These are phyloP conservation scores for Rhynchomys soricoides DNA, from an alignment of 2,113 vertebrate genomes.

Conservation along the genomic window DNA sequence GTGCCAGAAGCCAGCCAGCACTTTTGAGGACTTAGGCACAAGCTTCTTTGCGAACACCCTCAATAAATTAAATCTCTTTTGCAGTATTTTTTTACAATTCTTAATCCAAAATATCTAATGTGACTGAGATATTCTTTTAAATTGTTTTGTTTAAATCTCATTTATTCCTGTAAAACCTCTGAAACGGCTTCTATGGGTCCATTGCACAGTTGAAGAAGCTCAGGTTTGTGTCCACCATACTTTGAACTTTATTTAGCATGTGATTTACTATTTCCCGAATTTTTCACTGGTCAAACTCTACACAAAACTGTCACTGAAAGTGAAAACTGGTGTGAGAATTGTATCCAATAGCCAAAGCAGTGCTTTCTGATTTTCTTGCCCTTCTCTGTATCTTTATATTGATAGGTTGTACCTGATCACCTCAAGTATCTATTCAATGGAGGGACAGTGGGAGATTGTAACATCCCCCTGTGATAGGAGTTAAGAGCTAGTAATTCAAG, in stretches of 20 bases:
- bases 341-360: not conserved
- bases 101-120: not conserved
- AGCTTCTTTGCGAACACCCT: not conserved
- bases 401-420: accelerated
- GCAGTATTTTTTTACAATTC: not conserved
- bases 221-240: not conserved
- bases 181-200: not conserved
- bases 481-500: not conserved
- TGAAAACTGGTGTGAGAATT: not conserved
- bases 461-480: not conserved
- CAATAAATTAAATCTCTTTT: not conserved
- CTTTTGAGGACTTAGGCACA: not conserved
- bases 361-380: not conserved
- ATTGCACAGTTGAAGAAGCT: not conserved
- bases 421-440: not conserved
- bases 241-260: not conserved
- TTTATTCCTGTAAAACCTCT: not conserved
- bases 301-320: not conserved
- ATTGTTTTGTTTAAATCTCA: not conserved
- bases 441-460: not conserved
- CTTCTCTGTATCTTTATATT: not conserved
- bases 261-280: not conserved
- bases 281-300: not conserved
- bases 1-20: not conserved
- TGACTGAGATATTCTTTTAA: not conserved